A percentile compares a stretch with the other conserved stretches of the same genome.
Evolutionary conservation across 92 coral and sea anemone genomes (phyloP).

Genomic region (Heliopora coerulea): DNA sequence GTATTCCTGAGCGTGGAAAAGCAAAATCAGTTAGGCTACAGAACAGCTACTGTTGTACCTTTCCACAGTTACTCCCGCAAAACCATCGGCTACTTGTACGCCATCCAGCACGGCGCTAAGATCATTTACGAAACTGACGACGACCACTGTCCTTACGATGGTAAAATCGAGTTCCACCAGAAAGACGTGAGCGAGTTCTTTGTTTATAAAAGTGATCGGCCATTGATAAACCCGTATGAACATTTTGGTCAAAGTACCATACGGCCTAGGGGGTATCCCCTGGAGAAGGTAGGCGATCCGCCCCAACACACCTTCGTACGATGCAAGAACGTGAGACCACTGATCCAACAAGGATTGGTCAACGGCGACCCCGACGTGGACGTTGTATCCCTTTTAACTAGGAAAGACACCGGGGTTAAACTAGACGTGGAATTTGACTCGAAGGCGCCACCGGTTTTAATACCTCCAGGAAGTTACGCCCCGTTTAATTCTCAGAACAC

Average conservation of each 20-base stretch:
- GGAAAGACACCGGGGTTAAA: slow-evolving; percentile 75
- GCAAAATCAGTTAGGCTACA: slow-evolving; percentile 78
- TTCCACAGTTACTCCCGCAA: slow-evolving; percentile 89
- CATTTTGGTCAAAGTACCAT: slow-evolving; percentile 97
- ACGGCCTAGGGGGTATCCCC: slow-evolving; percentile 99
- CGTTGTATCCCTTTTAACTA: slow-evolving; percentile 81
- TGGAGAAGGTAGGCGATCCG: slow-evolving; percentile 76
- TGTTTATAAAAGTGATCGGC: slow-evolving; percentile 58
- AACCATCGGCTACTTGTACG: slow-evolving; percentile 91
- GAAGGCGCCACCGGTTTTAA: slow-evolving; percentile 62
- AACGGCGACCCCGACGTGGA: slow-evolving; percentile 99
- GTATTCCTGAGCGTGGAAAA: slow-evolving; percentile 74
- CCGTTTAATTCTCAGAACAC: slow-evolving; percentile 96
- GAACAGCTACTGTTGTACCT: slow-evolving; percentile 66
- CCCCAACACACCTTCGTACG: slow-evolving; percentile 71
- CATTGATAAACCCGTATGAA: slow-evolving; percentile 78
- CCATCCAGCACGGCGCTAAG: slow-evolving; percentile 97
- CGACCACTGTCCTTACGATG: slow-evolving; percentile 82
- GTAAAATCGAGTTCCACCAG: slow-evolving; percentile 70
- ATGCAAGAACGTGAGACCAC: slow-evolving; percentile 60
- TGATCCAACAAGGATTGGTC: slow-evolving; percentile 93
- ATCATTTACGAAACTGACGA: slow-evolving; percentile 95
- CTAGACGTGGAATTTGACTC: slow-evolving; percentile 85
- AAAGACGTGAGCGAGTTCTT: slow-evolving; percentile 66
- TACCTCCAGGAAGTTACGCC: slow-evolving; percentile 85